Evolutionary conservation across 2,797 vertebrate species (phyloP).

Genomic region (Sciurus vulgaris): DNA sequence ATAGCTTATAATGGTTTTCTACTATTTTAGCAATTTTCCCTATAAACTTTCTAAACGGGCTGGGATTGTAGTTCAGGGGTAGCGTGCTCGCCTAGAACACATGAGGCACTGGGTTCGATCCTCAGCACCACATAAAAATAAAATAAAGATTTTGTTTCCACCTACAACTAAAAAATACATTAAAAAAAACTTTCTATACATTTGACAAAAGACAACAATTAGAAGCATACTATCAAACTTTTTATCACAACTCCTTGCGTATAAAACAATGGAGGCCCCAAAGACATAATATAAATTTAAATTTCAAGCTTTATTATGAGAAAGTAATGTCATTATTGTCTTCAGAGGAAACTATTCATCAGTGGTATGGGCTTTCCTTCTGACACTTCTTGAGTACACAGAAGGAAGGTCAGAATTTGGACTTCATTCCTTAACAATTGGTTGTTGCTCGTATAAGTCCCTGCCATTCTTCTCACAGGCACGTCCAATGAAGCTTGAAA

Average conservation of each 20-base stretch:
- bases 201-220: constrained; percentile 38
- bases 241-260: neutral
- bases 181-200: neutral
- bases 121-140: too few species aligned
- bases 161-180: too few species aligned
- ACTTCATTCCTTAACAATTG: constrained; percentile 18
- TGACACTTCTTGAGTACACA: neutral
- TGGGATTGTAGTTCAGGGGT: too few species aligned
- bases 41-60: neutral
- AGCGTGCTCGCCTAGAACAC: too few species aligned
- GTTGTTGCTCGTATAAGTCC: neutral
- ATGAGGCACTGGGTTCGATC: too few species aligned
- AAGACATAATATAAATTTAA: neutral
- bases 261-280: neutral
- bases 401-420: neutral
- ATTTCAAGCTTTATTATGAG: neutral
- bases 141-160: too few species aligned
- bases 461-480: constrained; percentile 64
- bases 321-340: neutral
- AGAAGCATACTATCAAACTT: neutral
- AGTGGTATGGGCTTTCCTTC: neutral
- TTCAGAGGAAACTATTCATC: neutral
- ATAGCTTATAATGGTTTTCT: constrained; percentile 31
- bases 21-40: neutral
- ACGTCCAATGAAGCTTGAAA: constrained; percentile 72